A percentile compares a stretch with the other conserved stretches of the same genome.
These are phyloP conservation scores for Eumaeus atala DNA, from an alignment of 1,140 invertebrate species.

Conservation along the genomic window DNA sequence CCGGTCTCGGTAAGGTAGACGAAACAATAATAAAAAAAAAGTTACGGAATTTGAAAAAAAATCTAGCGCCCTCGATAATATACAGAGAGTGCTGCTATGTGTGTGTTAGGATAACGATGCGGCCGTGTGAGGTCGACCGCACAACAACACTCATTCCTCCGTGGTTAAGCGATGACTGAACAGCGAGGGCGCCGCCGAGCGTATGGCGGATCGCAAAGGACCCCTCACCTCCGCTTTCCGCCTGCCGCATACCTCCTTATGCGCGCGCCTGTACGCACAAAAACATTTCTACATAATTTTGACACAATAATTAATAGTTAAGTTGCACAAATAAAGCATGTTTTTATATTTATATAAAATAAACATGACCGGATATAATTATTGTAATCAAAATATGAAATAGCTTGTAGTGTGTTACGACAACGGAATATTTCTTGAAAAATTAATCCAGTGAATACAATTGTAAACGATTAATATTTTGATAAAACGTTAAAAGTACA, in stretches of 20 bases:
- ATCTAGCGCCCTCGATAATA: constrained; percentile 6
- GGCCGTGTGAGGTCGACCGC: constrained; percentile 32
- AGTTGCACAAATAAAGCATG: background rate
- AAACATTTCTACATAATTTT: constrained; percentile 15
- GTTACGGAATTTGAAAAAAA: constrained; percentile 21
- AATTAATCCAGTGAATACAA: too few species aligned
- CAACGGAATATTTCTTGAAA: too few species aligned
- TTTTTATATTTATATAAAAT: too few species aligned
- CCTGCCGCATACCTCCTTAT: constrained; percentile 42
- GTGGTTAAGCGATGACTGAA: constrained; percentile 51
- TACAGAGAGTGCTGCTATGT: constrained; percentile 31
- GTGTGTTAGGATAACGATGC: constrained; percentile 42
- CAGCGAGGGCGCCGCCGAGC: constrained; percentile 52
- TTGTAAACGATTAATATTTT: too few species aligned
- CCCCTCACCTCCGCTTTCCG: constrained; percentile 44
- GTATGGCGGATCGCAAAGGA: constrained; percentile 45
- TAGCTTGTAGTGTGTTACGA: too few species aligned
- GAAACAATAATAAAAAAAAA: constrained; percentile 27
- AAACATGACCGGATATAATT: background rate
- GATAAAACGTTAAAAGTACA: too few species aligned
- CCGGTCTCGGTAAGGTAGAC: constrained; percentile 34
- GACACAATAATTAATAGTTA: background rate
- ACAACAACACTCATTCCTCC: constrained; percentile 36
- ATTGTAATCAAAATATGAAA: background rate
- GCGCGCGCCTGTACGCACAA: constrained; percentile 59